Evolutionary conservation across 2,113 vertebrate species (phyloP).

Genomic region (Corythornis madagascariensis): DNA sequence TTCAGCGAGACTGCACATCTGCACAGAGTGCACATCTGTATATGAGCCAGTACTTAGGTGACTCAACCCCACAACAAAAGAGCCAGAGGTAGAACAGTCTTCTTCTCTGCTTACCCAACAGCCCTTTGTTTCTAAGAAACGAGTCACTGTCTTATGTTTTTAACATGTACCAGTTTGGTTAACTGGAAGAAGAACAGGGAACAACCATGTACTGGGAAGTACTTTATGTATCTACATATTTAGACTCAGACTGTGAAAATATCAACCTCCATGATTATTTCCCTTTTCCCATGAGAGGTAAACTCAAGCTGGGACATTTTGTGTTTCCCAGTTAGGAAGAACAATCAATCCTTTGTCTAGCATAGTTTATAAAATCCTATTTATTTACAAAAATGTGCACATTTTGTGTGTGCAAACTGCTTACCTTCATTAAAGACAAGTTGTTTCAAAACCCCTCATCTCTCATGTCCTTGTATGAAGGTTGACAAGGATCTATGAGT

Average conservation of each 20-base stretch:
- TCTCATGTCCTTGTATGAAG: background rate
- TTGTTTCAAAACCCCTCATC: background rate
- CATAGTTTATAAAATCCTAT: background rate
- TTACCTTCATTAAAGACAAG: background rate
- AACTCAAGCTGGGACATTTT: background rate
- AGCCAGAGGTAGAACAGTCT: background rate
- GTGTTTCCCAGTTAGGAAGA: background rate
- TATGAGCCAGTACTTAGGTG: background rate
- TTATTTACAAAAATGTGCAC: background rate
- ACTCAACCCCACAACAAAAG: background rate
- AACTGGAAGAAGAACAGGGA: background rate
- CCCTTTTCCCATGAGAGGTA: accelerated
- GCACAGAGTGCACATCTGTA: background rate
- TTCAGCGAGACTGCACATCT: background rate
- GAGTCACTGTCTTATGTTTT: background rate
- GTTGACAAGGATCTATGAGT: background rate
- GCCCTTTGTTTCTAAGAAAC: background rate
- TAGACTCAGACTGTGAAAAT: background rate
- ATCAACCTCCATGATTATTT: background rate
- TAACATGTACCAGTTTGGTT: background rate
- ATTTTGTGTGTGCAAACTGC: background rate
- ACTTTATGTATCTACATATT: background rate
- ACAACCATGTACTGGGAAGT: background rate
- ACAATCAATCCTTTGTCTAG: background rate
- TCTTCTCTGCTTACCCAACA: background rate